phyloP scores from a whole-genome alignment of 2,797 vertebrate genomes.

The Anguilla marmorata region DNA sequence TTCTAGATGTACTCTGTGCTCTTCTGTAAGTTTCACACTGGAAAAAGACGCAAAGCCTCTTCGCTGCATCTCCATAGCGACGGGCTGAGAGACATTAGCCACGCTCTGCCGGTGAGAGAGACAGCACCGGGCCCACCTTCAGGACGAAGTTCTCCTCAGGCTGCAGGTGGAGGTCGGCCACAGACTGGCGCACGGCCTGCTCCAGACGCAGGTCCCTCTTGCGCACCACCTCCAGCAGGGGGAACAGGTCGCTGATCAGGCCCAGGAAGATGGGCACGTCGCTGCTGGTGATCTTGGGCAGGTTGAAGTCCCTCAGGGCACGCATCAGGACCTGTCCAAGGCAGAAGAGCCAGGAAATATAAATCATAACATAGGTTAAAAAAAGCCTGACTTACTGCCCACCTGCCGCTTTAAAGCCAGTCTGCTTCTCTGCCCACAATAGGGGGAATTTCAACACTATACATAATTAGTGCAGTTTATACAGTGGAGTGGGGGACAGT shows the following conservation, averaged over 20 bases:
- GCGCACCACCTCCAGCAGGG: constrained; percentile 75
- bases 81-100: background rate
- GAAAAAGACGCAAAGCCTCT: background rate
- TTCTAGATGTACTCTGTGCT: background rate
- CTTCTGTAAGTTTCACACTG: background rate
- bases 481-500: background rate
- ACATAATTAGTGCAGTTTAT: background rate
- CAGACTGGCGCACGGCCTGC: constrained; percentile 75
- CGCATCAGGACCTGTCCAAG: constrained; percentile 74
- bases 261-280: constrained; percentile 78
- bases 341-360: constrained; percentile 51
- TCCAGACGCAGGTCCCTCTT: constrained; percentile 77
- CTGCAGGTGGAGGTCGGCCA: constrained; percentile 77
- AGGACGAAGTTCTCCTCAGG: constrained; percentile 86
- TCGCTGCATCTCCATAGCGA: constrained; percentile 34
- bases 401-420: constrained; percentile 99
- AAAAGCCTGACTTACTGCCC: constrained; percentile 94
- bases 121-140: constrained; percentile 80
- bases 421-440: constrained; percentile 82
- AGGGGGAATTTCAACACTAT: constrained; percentile 40
- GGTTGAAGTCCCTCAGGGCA: constrained; percentile 82
- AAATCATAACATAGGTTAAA: constrained; percentile 83
- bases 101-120: constrained; percentile 36
- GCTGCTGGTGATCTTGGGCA: constrained; percentile 79
- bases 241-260: constrained; percentile 79